Evolutionary conservation across 2,888 invertebrate genomes (phyloP).

Genomic region (Lepetodrilus schrolli): DNA sequence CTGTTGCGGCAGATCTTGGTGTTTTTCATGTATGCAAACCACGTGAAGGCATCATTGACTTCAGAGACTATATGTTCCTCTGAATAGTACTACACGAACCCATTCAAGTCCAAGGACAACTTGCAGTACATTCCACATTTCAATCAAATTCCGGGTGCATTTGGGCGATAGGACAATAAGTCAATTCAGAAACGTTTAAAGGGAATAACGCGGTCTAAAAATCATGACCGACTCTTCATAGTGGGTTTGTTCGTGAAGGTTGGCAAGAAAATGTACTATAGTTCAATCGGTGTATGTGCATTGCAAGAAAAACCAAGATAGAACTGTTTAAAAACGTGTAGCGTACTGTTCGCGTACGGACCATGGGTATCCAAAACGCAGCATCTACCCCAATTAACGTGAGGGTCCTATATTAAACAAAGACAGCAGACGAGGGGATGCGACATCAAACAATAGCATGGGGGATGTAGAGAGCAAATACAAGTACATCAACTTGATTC

Average conservation of each 20-base stretch:
- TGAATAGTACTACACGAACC: too few species aligned
- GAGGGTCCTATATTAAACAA: neutral
- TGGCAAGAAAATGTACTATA: too few species aligned
- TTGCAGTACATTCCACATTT: neutral
- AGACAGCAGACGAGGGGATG: neutral
- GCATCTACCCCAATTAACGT: neutral
- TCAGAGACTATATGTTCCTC: neutral
- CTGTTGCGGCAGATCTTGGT: too few species aligned
- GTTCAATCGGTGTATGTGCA: too few species aligned
- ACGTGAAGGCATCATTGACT: neutral
- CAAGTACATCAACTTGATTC: too few species aligned
- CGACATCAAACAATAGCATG: neutral
- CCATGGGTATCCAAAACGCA: neutral
- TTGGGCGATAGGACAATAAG: neutral
- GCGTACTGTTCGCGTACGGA: neutral
- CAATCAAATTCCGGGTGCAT: neutral
- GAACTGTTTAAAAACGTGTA: neutral
- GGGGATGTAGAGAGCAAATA: slow-evolving; percentile 2
- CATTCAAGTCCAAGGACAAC: neutral
- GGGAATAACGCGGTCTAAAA: neutral
- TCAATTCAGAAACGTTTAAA: neutral
- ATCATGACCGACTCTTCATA: neutral
- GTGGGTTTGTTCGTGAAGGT: neutral
- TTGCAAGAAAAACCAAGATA: too few species aligned
- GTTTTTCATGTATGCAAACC: neutral